A percentile compares a stretch with the other conserved stretches of the same genome.
phyloP scores from a whole-genome alignment of 2,888 invertebrate species.

The Cryptocheilus praepositus region DNA sequence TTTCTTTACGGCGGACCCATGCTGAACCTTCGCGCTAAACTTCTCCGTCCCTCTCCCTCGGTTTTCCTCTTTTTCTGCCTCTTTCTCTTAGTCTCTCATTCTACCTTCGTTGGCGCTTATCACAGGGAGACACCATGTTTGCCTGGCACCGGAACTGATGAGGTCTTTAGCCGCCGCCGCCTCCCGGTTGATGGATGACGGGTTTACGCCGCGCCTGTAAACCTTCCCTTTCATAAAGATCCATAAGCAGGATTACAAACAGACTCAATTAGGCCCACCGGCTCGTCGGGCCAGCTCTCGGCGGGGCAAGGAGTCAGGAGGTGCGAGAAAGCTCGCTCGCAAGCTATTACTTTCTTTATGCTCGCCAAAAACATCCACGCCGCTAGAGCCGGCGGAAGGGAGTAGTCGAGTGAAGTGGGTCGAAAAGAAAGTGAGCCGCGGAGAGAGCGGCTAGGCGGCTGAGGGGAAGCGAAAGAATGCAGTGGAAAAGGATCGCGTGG shows the following conservation, averaged over 20 bases:
- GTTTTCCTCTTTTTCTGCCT: constrained; percentile 1
- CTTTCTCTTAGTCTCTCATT: constrained; percentile 35
- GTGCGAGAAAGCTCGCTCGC: constrained; percentile 36
- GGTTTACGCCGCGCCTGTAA: constrained; percentile 63
- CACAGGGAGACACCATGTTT: constrained; percentile 55
- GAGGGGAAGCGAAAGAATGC: neutral
- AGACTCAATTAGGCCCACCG: constrained; percentile 58
- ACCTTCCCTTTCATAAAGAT: constrained; percentile 64
- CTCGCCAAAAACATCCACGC: constrained; percentile 21
- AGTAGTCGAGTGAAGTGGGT: constrained; percentile 23
- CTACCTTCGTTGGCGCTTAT: constrained; percentile 48
- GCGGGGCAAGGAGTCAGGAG: constrained; percentile 27
- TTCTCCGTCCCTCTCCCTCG: neutral
- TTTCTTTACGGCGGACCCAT: constrained; percentile 25
- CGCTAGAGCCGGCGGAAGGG: constrained; percentile 22
- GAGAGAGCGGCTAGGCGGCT: constrained; percentile 3
- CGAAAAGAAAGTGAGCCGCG: constrained; percentile 12
- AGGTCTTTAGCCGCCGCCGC: constrained; percentile 58
- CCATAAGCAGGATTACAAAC: constrained; percentile 63
- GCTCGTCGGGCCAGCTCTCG: constrained; percentile 25
- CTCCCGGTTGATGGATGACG: constrained; percentile 62
- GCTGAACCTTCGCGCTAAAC: constrained; percentile 6
- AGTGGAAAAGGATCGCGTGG: neutral
- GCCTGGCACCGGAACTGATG: constrained; percentile 56
- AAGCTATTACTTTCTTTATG: constrained; percentile 42